Evolutionary conservation across 1,140 invertebrate genomes (phyloP), one percentile per base, ranked within the genome.

Genomic region (Leucophenga varia): DNA sequence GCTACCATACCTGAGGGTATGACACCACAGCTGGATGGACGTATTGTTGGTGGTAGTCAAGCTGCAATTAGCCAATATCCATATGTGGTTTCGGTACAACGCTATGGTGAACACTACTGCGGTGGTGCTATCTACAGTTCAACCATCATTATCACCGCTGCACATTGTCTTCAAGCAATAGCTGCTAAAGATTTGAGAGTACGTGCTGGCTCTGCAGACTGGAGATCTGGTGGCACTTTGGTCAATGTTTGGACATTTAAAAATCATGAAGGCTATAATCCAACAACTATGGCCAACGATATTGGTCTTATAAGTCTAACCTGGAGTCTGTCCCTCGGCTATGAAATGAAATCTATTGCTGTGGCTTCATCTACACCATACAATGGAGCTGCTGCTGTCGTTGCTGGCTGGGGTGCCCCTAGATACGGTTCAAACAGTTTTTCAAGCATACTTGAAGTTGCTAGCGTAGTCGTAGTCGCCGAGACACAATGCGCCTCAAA

Each of bases 91-190:
- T 49, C 47, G 3, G 3, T 36, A 17, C 38, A 44, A 16, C 22
- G 17, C 9, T 40, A 16, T 13, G 51, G 58, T 19, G 50, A 49
- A 12, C 72, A 74, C 47, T 36, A 18, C 9, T 84, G 82, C 54
- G 81, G 81, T 14, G 82, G 78, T 9, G 77, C 79, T 7, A 76
- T 84, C 43, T 71, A 81, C 20, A 75, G 74, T 2, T 55, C 71
- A 2, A 59, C 70, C 3, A 77, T 78, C 18, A 76, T 81, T n/a
- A 42, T 82, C 3, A 81, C 80, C 0, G 80, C 80, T 6, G 80
- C 80, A 2, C 79, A 81, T 54, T 82, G 81, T 49, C 72, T 81
- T 16, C 59, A 72, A 21, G 60, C 72, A 71, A 17, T 35, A 13
- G 19, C 28, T 12, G 20, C 35, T 13, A 36, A 2, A 51, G 44